Evolutionary conservation across 2,888 invertebrate species (phyloP).

Genomic region (Macrosiphum euphorbiae): DNA sequence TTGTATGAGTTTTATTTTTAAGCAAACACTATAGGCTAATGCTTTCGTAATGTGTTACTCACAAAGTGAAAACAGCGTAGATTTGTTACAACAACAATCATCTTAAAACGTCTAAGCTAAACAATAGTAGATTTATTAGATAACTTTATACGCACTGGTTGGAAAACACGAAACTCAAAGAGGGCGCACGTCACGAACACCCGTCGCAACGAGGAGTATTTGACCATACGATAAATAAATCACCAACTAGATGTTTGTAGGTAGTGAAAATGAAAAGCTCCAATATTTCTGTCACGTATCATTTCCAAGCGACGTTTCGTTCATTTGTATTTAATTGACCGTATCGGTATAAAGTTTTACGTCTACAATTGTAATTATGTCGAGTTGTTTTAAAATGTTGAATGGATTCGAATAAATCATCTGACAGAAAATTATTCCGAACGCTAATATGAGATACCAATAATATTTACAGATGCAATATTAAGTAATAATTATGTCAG

Average conservation of each 20-base stretch:
- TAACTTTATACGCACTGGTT: not conserved
- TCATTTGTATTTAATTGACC: constrained; percentile 32
- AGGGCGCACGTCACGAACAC: not conserved
- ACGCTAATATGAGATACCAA: not conserved
- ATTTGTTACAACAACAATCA: not conserved
- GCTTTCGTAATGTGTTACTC: not conserved
- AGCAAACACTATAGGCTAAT: not conserved
- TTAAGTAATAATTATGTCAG: no score
- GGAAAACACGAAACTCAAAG: not conserved
- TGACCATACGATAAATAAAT: constrained; percentile 44
- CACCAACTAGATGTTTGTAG: not conserved
- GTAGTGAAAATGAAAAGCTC: not conserved
- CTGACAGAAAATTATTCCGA: not conserved
- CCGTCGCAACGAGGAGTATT: not conserved
- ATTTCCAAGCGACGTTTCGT: constrained; percentile 9
- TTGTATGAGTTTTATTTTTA: not conserved
- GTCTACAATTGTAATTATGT: constrained; percentile 22
- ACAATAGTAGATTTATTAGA: not conserved
- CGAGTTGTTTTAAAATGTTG: not conserved
- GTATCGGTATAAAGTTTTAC: constrained; percentile 29
- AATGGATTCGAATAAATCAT: not conserved
- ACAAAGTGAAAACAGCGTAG: not conserved
- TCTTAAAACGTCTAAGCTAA: not conserved
- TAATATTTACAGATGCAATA: not conserved
- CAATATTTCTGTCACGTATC: constrained; percentile 41